Evolutionary conservation across 2,113 vertebrate genomes (phyloP), one percentile per base, ranked within the genome.

Genomic region (Engraulis encrasicolus): DNA sequence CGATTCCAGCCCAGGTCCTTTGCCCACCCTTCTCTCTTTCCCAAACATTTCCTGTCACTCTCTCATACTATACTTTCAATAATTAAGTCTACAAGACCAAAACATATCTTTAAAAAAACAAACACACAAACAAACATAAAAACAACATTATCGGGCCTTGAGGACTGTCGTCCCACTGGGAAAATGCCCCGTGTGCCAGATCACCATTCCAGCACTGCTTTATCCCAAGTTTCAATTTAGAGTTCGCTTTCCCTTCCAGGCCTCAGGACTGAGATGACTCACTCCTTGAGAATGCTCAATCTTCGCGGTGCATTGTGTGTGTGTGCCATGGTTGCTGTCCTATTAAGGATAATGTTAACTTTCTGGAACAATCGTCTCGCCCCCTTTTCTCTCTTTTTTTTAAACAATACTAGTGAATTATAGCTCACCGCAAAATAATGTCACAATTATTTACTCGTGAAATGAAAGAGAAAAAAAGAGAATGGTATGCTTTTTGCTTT

Each of bases 351-450:
- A 74, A 74, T 74, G 27, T 74, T 74, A 74, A 74, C 66, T 34
- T 34, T 23, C 34, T 34, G 66, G 66, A 74, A 74, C 66, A 74
- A 34, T 74, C 17, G 66, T 74, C 27, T 74, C 66, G 34, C 66
- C 34, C 27, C n/a, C n/a, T n/a, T n/a, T n/a, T n/a, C n/a, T n/a
- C n/a, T n/a, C n/a, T n/a, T 34, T 34, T 74, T 34, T 34, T 74
- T 74, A 23, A 74, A 31, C 31, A 31, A 74, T 74, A 31, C 27
- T 74, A 23, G 34, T 74, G 34, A 74, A 74, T 74, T 34, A 74
- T 27, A 14, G 58, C 3, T 66, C 23, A 74, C 77, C 83, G 61
- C 83, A 83, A 88, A 86, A 82, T 85, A 81, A 87, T 81, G 82
- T 79, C 66, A 50, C 27, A 74, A 74, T 74, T 74, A 74, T 74